Evolutionary conservation across 2,113 vertebrate genomes (phyloP), one percentile per base, ranked within the genome.

Genomic region (Thunnus maccoyii): DNA sequence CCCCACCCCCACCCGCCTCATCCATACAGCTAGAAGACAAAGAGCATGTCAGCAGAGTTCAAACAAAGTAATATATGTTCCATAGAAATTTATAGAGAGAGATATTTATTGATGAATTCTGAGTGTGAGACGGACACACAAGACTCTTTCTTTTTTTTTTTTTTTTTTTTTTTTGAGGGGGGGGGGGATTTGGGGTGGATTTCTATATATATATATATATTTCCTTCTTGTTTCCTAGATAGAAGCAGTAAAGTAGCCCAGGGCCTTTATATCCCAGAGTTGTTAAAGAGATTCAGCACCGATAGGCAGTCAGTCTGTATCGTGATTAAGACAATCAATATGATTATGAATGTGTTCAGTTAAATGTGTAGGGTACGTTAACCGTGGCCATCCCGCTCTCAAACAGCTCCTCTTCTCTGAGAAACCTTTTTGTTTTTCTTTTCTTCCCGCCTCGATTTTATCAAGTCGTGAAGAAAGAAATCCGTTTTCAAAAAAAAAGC

Each of bases 1-100:
- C 36, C 22, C 22, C 22, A 22, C 22, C 76, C 27, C 7, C 64
- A 2, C 51, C 36, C 36, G 36, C 36, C 36, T 41, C 73, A 18
- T 58, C 72, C 78, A 56, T 84, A 86, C 90, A 82, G 88, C 89
- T 89, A 87, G 81, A 86, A 82, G 82, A 80, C 88, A 87, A 91
- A 89, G 86, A 80, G 76, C 78, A 69, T 66, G 78, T 81, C 73
- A 36, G 76, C 65, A 1, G 54, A 80, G 72, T 73, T 79, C 66
- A 32, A 36, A 72, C 62, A 51, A 67, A 72, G 68, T 87, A 63
- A 79, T 83, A 77, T 72, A 71, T 85, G 75, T 82, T 84, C 86
- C 32, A 30, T 71, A 82, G 69, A 87, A 57, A 80, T 72, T 56
- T 41, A 46, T 25, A 67, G 54, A 25, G 20, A 60, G 36, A 41